Base-by-base conservation (phyloP, 2,888 invertebrate genomes). In the Drosophila robusta region DNA sequence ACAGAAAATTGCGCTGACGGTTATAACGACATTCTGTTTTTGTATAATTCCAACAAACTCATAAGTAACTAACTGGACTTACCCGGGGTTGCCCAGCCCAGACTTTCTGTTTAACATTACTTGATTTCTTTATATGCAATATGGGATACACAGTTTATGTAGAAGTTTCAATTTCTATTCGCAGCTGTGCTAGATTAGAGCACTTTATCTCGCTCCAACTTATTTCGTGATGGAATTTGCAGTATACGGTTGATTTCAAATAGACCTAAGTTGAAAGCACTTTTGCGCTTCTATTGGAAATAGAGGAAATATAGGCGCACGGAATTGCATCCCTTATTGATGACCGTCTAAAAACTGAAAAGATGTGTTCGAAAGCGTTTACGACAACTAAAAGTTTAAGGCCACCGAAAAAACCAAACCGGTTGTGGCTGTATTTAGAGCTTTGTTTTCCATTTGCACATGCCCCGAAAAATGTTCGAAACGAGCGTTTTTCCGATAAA, bases 321-420 rank as follows among this genome's bases (percentile, higher is more conserved):
- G 41, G 8, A 71, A 55, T 36, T 51, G 42, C 12, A 50, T 46
- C 24, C 50, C 29, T 24, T 45, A 52, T 49, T 42, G 36, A 62
- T 26, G 5, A 36, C 56, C 56, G 45, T 42, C 52, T 29, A 36
- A 49, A 76, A 65, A 32, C 29, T 58, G 51, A 51, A 77, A 38
- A 41, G 51, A 34, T 41, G 26, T 58, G 62, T 45, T 75, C n/a
- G 36, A 62, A 73, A 78, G 38, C 75, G 74, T 78, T 78, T 63
- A 75, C 63, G 68, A 68, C 60, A 78, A 44, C 52, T 60, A 68
- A 68, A 75, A 72, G 55, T 63, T 77, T 72, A 36, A 29, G 72
- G 50, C 49, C 29, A 36, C 34, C 55, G 47, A 67, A 42, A 55
- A 44, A n/a, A 51, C 14, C 41, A 39, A 65, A 56, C 39, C 8